phyloP scores from a whole-genome alignment of 2,113 vertebrate species.

The Ailurus styani region DNA sequence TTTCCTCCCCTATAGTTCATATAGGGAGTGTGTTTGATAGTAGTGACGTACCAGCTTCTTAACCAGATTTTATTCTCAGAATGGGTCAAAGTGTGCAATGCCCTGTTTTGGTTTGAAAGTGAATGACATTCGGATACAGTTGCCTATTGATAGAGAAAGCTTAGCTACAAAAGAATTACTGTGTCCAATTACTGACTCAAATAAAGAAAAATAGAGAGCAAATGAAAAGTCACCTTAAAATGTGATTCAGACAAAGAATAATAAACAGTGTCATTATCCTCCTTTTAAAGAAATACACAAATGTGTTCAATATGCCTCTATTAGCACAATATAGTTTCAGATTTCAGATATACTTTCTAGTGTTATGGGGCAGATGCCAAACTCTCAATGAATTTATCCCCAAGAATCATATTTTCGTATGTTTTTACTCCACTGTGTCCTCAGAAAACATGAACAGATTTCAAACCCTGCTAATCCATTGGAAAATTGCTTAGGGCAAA shows the following conservation, averaged over 20 bases:
- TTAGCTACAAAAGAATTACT: slow-evolving; percentile 19
- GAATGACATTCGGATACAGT: slow-evolving; percentile 1
- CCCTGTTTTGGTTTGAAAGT: slow-evolving; percentile 3
- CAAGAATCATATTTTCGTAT: slow-evolving; percentile 54
- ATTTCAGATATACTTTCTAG: slow-evolving; percentile 63
- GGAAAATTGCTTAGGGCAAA: slow-evolving; percentile 65
- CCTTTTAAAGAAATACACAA: slow-evolving; percentile 57
- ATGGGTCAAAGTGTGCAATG: background rate
- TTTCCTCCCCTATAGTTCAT: background rate
- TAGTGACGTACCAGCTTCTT: background rate
- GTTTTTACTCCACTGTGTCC: slow-evolving; percentile 56
- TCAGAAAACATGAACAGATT: slow-evolving; percentile 68
- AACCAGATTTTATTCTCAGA: background rate
- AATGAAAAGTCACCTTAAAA: slow-evolving; percentile 64
- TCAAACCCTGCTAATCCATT: slow-evolving; percentile 36
- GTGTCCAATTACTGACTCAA: slow-evolving; percentile 46
- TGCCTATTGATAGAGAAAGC: slow-evolving; percentile 34
- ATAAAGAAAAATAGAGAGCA: slow-evolving; percentile 46
- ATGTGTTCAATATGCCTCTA: slow-evolving; percentile 42
- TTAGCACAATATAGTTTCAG: slow-evolving; percentile 51
- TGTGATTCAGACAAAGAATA: slow-evolving; percentile 59
- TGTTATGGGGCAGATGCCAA: slow-evolving; percentile 49
- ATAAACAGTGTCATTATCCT: slow-evolving; percentile 49
- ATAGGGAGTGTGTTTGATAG: background rate
- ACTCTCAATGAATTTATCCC: slow-evolving; percentile 56